Conservation (phyloP, 2,113 vertebrate species). For the Podarcis raffonei region DNA sequence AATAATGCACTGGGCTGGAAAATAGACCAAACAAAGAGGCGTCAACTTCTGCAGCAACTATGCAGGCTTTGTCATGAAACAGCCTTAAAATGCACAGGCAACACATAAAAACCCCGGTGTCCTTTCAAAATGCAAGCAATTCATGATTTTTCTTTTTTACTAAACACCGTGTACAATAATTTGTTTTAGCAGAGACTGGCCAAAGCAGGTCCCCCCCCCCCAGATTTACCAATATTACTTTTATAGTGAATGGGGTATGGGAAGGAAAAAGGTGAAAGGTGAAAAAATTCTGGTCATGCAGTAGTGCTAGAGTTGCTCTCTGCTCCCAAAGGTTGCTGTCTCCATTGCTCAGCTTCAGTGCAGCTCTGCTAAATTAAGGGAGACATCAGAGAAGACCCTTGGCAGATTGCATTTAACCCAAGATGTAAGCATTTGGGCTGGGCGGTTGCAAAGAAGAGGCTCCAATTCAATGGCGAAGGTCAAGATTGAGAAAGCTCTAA, state of each 20-base stretch:
- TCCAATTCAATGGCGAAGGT: not conserved
- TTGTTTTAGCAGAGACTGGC: constrained; percentile 25
- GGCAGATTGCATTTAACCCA: not conserved
- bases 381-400: not conserved
- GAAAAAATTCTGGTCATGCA: not conserved
- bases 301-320: not conserved
- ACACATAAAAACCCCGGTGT: constrained; percentile 17
- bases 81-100: constrained; percentile 1
- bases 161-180: constrained; percentile 15
- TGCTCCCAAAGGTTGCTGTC: not conserved
- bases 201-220: not conserved
- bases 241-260: not conserved
- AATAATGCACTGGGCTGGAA: not conserved
- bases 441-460: too few relatives aligned
- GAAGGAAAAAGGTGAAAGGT: not conserved
- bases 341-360: not conserved
- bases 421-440: not conserved
- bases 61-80: not conserved
- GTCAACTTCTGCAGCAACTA: not conserved
- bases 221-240: not conserved
- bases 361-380: too few relatives aligned
- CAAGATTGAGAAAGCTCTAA: not conserved
- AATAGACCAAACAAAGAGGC: not conserved
- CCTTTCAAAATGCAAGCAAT: constrained; percentile 19
- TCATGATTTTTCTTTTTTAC: constrained; percentile 27